A percentile compares a stretch with the other conserved stretches of the same genome.
Evolutionary conservation across 2,888 invertebrate genomes (phyloP).

Genomic region (Volucella inanis): DNA sequence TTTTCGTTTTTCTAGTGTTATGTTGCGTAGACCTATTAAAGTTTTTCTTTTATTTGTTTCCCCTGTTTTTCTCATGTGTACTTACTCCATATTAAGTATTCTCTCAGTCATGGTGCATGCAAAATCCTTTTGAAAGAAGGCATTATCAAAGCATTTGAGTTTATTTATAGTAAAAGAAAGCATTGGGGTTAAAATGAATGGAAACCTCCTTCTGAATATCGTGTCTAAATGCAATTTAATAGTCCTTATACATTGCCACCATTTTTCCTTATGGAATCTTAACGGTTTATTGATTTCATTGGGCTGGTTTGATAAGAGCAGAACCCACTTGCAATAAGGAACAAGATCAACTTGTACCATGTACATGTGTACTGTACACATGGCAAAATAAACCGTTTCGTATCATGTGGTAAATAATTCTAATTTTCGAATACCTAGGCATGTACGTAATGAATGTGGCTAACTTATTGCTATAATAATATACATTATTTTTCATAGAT

Average conservation of each 20-base stretch:
- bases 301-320: neutral
- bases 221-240: conserved; percentile 56
- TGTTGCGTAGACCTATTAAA: conserved; percentile 3
- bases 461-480: no score
- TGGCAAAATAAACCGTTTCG: no score
- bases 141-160: conserved; percentile 20
- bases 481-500: no score
- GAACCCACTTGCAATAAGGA: no score
- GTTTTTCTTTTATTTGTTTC: conserved; percentile 24
- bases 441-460: no score
- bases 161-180: conserved; percentile 16
- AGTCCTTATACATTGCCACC: conserved; percentile 20
- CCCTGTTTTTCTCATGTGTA: conserved; percentile 22
- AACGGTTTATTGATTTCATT: conserved; percentile 68
- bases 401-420: no score
- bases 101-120: conserved; percentile 55
- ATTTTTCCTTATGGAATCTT: conserved; percentile 44
- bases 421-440: no score
- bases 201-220: conserved; percentile 42
- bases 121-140: conserved; percentile 16
- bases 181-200: neutral
- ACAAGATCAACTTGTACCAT: no score
- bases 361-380: no score
- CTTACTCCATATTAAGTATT: conserved; percentile 7
- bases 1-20: neutral